A percentile compares a stretch with the other conserved stretches of the same genome.
Conservation (phyloP, 2,113 vertebrate genomes). For the Cariama cristata region DNA sequence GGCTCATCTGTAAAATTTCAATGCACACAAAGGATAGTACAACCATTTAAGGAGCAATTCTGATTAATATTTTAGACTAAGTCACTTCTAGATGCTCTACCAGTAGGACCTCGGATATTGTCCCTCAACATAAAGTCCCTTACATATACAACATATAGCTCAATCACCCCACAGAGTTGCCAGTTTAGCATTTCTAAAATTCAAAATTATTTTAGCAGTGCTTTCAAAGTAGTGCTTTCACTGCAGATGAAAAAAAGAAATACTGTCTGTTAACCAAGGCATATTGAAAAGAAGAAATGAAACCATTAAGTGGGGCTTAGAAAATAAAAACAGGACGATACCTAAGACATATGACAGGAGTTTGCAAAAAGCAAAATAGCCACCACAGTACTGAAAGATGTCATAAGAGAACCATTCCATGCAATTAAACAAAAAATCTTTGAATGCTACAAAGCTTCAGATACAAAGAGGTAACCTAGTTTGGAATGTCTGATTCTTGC, state of each 20-base stretch:
- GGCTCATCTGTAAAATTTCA: not conserved
- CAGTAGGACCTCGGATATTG: not conserved
- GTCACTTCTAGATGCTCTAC: not conserved
- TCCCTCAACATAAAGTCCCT: not conserved
- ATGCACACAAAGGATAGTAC: not conserved
- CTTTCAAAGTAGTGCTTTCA: not conserved
- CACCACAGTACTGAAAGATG: not conserved
- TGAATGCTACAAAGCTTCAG: not conserved
- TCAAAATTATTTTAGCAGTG: not conserved
- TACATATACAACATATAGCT: not conserved
- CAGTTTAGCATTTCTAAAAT: not conserved
- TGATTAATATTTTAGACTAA: not conserved
- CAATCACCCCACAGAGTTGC: not conserved
- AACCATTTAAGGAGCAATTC: not conserved
- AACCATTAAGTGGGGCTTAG: not conserved
- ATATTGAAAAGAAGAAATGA: not conserved
- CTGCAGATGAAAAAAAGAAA: not conserved
- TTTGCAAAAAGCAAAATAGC: not conserved
- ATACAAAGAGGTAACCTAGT: not conserved
- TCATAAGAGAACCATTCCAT: not conserved
- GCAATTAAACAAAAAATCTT: not conserved
- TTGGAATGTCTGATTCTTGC: not conserved
- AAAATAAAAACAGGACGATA: not conserved
- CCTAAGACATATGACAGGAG: not conserved
- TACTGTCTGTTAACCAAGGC: rapidly evolving